A percentile compares a stretch with the other conserved stretches of the same genome.
These are phyloP conservation scores for Sturnira hondurensis DNA, from an alignment of 2,113 vertebrate species.

Conservation along the genomic window DNA sequence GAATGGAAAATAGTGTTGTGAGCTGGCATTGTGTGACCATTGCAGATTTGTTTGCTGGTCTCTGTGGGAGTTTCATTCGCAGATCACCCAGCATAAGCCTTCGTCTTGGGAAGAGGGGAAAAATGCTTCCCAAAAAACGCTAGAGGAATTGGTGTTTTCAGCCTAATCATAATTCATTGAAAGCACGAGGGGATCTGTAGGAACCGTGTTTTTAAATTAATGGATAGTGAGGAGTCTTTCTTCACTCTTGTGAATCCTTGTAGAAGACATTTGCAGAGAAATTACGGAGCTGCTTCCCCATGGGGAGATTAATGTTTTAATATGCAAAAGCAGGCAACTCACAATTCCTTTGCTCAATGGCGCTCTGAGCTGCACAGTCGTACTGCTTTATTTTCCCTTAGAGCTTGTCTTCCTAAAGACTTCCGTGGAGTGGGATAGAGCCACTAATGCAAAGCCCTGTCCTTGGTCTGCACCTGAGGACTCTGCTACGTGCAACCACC, in stretches of 20 bases:
- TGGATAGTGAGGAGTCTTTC: conserved; percentile 36
- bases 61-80: neutral
- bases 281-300: conserved; percentile 26
- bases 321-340: conserved; percentile 58
- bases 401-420: neutral
- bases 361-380: neutral
- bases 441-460: neutral
- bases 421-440: neutral
- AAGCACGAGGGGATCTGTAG: conserved; percentile 4
- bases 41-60: neutral
- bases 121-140: conserved; percentile 19
- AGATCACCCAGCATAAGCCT: neutral
- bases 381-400: neutral
- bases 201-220: conserved; percentile 50
- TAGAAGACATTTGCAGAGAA: conserved; percentile 62
- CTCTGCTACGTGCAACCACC: neutral
- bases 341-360: conserved; percentile 38
- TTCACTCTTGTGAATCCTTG: conserved; percentile 59
- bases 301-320: conserved; percentile 70
- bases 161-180: conserved; percentile 32
- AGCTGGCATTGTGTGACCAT: neutral
- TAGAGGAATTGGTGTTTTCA: conserved; percentile 19
- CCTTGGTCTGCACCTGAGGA: neutral
- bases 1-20: neutral
- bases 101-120: neutral